phyloP scores from a whole-genome alignment of 2,797 vertebrate genomes.

The Tenualosa thibaudeaui region DNA sequence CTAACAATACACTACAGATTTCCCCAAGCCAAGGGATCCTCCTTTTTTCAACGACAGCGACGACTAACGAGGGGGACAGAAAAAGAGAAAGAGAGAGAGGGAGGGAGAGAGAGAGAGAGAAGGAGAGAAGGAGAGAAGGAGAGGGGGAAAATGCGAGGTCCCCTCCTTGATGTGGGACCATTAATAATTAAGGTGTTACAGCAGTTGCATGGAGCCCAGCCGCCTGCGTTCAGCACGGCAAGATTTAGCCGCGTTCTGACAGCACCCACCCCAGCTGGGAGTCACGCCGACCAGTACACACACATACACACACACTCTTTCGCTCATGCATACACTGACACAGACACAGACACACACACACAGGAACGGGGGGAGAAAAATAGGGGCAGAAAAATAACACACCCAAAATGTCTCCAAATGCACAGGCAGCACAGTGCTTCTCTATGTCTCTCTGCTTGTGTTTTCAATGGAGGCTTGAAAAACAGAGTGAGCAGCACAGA shows the following conservation, averaged over 20 bases:
- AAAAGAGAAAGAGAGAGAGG: slow-evolving; percentile 35
- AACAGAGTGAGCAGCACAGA: background rate
- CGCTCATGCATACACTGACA: slow-evolving; percentile 26
- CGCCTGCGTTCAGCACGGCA: background rate
- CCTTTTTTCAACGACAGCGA: slow-evolving; percentile 38
- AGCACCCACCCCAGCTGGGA: slow-evolving; percentile 43
- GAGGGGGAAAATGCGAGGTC: slow-evolving; percentile 35
- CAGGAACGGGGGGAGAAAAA: slow-evolving; percentile 38
- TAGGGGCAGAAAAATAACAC: slow-evolving; percentile 33
- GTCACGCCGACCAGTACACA: slow-evolving; percentile 61
- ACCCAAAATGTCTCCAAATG: slow-evolving; percentile 43
- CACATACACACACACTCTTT: slow-evolving; percentile 21
- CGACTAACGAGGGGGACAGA: background rate
- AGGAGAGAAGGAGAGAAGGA: slow-evolving; percentile 20
- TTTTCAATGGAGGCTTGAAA: background rate
- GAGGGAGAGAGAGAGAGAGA: slow-evolving; percentile 24
- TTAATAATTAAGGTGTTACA: slow-evolving; percentile 73
- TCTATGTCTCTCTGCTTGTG: background rate
- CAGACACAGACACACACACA: slow-evolving; percentile 39
- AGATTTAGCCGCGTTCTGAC: slow-evolving; percentile 18
- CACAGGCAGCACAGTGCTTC: slow-evolving; percentile 17
- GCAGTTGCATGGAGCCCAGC: slow-evolving; percentile 53
- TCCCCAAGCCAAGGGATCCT: slow-evolving; percentile 37
- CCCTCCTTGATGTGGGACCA: slow-evolving; percentile 64
- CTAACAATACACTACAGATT: slow-evolving; percentile 46